Evolutionary conservation across 30 jellyfish, hydroid and myxozoan species (phyloP).

Genomic region (Sanderia malayensis): DNA sequence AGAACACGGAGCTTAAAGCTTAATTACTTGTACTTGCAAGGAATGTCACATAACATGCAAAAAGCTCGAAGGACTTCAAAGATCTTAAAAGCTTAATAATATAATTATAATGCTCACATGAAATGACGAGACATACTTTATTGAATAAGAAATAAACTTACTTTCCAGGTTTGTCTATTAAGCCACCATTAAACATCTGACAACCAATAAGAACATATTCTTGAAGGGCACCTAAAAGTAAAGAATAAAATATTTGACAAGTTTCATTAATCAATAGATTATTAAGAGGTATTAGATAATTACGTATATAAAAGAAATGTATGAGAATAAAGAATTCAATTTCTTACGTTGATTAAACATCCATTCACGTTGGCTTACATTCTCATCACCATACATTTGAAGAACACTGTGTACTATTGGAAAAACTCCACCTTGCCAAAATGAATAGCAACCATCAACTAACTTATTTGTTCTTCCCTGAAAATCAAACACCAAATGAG

Average conservation of each 20-base stretch:
- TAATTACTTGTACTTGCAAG: too few species aligned
- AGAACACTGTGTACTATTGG: slow-evolving; percentile 88
- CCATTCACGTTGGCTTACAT: slow-evolving; percentile 80
- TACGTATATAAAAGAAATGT: too few species aligned
- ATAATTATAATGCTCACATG: neutral
- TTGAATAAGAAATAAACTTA: slow-evolving; percentile 15
- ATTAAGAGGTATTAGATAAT: too few species aligned
- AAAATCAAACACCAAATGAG: too few species aligned
- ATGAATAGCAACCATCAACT: slow-evolving; percentile 96
- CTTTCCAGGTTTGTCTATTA: slow-evolving; percentile 95
- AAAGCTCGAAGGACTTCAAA: too few species aligned
- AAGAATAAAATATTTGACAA: too few species aligned
- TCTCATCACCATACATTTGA: slow-evolving; percentile 86
- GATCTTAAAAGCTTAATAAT: neutral
- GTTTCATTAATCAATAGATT: too few species aligned
- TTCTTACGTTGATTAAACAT: slow-evolving; percentile 90
- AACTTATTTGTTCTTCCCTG: slow-evolving; percentile 93
- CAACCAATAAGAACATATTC: slow-evolving; percentile 88
- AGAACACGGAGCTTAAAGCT: too few species aligned
- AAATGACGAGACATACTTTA: neutral
- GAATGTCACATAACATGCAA: too few species aligned
- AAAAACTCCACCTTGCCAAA: slow-evolving; percentile 96
- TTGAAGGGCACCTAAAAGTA: slow-evolving; percentile 76
- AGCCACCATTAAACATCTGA: slow-evolving; percentile 78
- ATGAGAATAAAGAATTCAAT: too few species aligned